Evolutionary conservation across 2,797 vertebrate species (phyloP).

Genomic region (Myoxocephalus aenaeus): DNA sequence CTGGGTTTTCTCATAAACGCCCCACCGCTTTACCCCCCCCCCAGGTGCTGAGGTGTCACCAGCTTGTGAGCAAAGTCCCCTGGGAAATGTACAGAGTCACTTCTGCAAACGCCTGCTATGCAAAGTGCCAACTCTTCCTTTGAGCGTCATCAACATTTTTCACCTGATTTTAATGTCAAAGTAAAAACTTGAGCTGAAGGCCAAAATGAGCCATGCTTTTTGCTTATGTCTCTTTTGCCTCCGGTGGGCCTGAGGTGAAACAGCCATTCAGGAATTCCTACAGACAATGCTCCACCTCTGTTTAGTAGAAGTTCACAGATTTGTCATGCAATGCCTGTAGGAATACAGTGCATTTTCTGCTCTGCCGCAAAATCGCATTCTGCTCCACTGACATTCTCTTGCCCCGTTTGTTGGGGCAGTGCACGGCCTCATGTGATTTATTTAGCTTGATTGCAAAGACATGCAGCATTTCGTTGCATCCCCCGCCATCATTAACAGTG

Average conservation of each 20-base stretch:
- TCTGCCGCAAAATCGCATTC: slow-evolving; percentile 73
- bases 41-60: slow-evolving; percentile 24
- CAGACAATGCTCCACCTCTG: slow-evolving; percentile 68
- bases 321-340: slow-evolving; percentile 80
- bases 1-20: slow-evolving; percentile 21
- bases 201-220: slow-evolving; percentile 31
- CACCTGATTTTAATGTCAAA: slow-evolving; percentile 40
- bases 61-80: slow-evolving; percentile 7
- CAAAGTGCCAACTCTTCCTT: slow-evolving; percentile 15
- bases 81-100: slow-evolving; percentile 17
- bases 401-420: slow-evolving; percentile 64
- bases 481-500: slow-evolving; percentile 48
- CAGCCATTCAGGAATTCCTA: slow-evolving; percentile 74
- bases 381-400: slow-evolving; percentile 68
- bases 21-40: slow-evolving; percentile 32
- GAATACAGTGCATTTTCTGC: slow-evolving; percentile 80
- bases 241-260: slow-evolving; percentile 46
- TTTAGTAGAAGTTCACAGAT: slow-evolving; percentile 75
- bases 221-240: slow-evolving; percentile 28
- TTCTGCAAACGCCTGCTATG: slow-evolving; percentile 15
- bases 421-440: slow-evolving; percentile 72
- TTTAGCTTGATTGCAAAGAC: slow-evolving; percentile 69
- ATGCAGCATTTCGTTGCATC: slow-evolving; percentile 53
- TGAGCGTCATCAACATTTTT: slow-evolving; percentile 34
- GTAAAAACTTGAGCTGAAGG: slow-evolving; percentile 39